phyloP scores from a whole-genome alignment of 2,113 vertebrate species.

The Ranitomeya imitator region DNA sequence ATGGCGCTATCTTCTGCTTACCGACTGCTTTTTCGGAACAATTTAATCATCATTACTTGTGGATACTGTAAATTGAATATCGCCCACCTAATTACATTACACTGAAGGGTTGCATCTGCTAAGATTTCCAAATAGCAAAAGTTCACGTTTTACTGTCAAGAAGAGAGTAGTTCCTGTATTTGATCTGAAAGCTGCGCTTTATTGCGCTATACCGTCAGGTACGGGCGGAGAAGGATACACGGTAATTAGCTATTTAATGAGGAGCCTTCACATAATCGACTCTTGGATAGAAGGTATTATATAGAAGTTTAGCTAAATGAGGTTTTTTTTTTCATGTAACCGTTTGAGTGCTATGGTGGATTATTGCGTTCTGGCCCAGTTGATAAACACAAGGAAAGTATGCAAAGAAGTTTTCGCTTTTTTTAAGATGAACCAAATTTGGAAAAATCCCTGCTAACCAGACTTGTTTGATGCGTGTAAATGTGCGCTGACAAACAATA shows the following conservation, averaged over 20 bases:
- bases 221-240: constrained; percentile 72
- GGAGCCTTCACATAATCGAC: constrained; percentile 73
- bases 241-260: constrained; percentile 80
- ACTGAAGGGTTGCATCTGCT: constrained; percentile 74
- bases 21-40: constrained; percentile 79
- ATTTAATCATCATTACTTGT: constrained; percentile 84
- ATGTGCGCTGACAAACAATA: neutral
- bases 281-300: constrained; percentile 62
- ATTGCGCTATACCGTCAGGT: constrained; percentile 72
- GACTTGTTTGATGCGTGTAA: neutral
- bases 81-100: constrained; percentile 80
- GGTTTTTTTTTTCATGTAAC: constrained; percentile 34
- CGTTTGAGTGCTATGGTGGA: neutral
- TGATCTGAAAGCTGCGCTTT: constrained; percentile 70
- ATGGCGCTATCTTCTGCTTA: constrained; percentile 82
- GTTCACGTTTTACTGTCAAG: constrained; percentile 77
- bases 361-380: neutral
- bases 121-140: constrained; percentile 77
- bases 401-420: neutral
- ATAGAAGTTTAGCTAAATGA: constrained; percentile 51
- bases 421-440: neutral
- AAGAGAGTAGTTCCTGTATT: constrained; percentile 74
- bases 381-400: neutral
- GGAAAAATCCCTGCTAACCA: neutral
- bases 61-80: constrained; percentile 87